Base-by-base conservation (phyloP, 2,797 vertebrate genomes). In the Hemitrygon akajei region DNA sequence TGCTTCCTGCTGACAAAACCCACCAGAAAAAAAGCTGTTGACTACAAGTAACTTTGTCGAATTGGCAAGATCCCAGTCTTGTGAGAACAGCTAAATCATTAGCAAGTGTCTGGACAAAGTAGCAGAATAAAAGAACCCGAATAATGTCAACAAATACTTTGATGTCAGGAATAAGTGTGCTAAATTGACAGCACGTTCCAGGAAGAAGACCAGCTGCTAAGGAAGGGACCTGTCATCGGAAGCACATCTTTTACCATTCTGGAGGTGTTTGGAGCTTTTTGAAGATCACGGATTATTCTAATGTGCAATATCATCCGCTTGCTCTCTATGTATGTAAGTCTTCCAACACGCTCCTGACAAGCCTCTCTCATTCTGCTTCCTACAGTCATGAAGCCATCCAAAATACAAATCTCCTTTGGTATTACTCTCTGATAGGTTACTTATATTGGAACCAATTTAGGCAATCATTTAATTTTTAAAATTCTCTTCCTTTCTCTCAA, bases 81-180 rank as follows among this genome's bases (percentile, higher is more conserved):
- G 47, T 58, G 20, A 30, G 58, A 84, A 16, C 30, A 58, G 81
- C 10, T 27, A 56, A 14, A 3, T 58, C 81, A 58, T 58, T 56
- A 84, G 22, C 30, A 84, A 40, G 58, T 84, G 14, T 58, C 22
- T 84, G 81, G 81, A 84, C 56, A 84, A 84, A 58, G 47, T 58
- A 56, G 81, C 30, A 56, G 81, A 27, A 58, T 84, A 56, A 84
- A 84, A 84, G 81, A 58, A 84, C 47, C 47, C 58, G 40, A 56
- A 84, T 47, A 84, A 58, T 58, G 81, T 84, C 81, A 58, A 22
- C 22, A 84, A 84, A 84, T 84, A 84, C 25, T 84, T 58, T 58
- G 58, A 84, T 58, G 25, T 56, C 14, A 12, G 47, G 81, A 84
- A 27, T 3, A 22, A 58, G 81, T 12, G 22, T 58, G 81, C 81